Evolutionary conservation across 2,797 vertebrate species (phyloP).

Genomic region (Natrix natrix): DNA sequence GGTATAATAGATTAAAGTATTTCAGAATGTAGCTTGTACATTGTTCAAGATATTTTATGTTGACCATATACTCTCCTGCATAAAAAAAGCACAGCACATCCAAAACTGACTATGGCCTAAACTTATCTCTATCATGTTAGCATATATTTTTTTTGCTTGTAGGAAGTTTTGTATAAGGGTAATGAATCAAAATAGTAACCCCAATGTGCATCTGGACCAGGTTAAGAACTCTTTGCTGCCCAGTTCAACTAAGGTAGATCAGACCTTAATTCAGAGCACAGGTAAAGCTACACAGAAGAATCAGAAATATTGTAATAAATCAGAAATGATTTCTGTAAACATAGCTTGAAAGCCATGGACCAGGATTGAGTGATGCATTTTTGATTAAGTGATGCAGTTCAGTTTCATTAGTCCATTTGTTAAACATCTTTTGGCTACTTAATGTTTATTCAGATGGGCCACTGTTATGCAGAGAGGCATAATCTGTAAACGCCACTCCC

Average conservation of each 20-base stretch:
- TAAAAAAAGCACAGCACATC: not conserved
- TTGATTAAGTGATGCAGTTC: not conserved
- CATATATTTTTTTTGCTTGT: not conserved
- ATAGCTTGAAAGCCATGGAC: not conserved
- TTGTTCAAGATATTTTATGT: not conserved
- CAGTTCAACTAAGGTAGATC: not conserved
- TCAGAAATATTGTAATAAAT: not conserved
- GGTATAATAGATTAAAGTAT: not conserved
- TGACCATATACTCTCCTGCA: not conserved
- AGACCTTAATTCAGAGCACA: not conserved
- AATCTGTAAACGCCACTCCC: not conserved
- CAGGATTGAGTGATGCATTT: not conserved
- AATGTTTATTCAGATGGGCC: not conserved
- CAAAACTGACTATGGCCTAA: not conserved
- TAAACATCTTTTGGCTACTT: not conserved
- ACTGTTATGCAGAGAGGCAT: not conserved
- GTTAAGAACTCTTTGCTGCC: not conserved
- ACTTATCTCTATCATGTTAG: not conserved
- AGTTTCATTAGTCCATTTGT: not conserved
- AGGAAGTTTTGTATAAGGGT: not conserved
- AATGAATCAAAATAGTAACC: not conserved
- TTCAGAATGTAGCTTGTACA: not conserved
- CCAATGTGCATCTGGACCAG: not conserved
- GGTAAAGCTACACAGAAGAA: not conserved
- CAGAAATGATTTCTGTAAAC: not conserved